Base-by-base conservation (phyloP, 2,113 vertebrate genomes). In the Pavo muticus region DNA sequence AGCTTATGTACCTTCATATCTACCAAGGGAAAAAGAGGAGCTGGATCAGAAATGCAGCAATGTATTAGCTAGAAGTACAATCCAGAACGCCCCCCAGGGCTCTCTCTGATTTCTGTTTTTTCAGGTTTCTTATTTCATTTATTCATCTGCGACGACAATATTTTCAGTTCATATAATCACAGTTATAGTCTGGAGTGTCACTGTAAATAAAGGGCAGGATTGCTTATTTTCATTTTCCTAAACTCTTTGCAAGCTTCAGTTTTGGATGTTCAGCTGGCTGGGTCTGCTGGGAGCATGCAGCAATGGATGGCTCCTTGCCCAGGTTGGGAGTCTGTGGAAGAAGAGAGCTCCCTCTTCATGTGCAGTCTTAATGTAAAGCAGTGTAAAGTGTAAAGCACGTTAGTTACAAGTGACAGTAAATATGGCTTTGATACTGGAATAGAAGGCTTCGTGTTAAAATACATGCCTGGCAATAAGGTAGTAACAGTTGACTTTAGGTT, bases 111-210 rank as follows among this genome's bases (percentile, higher is more conserved):
- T 59, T 27, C 3, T 17, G 61, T 48, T 39, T 74, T 74, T 30
- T 9, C 21, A 14, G 9, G 2, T 4, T 32, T 63, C 6, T 40
- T 8, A 9, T 57, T 70, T 39, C 2, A 3, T 76, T 87, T 72
- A 8, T 60, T 72, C 32, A 18, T 10, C 20, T 78, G 10, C 17
- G 18, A 32, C 19, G 17, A 21, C n/a, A 29, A 18, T 20, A 75
- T 68, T 94, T 81, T 39, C 42, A 81, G 76, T 20, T 47, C 8
- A 2, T 32, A 3, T 44, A 35, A 83, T 30, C 47, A 42, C 52
- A 65, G 0, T 45, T 27, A 2, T 2, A 60, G 12, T 32, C 29
- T 56, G 65, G 40, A 35, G n/a, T 3, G 11, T 39, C 0, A 0
- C 64, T 76, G 72, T 39, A 40, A 77, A 40, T 69, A 77, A 40